These are phyloP conservation scores for Psettodes erumei DNA, from an alignment of 2,113 vertebrate species.

Conservation along the genomic window DNA sequence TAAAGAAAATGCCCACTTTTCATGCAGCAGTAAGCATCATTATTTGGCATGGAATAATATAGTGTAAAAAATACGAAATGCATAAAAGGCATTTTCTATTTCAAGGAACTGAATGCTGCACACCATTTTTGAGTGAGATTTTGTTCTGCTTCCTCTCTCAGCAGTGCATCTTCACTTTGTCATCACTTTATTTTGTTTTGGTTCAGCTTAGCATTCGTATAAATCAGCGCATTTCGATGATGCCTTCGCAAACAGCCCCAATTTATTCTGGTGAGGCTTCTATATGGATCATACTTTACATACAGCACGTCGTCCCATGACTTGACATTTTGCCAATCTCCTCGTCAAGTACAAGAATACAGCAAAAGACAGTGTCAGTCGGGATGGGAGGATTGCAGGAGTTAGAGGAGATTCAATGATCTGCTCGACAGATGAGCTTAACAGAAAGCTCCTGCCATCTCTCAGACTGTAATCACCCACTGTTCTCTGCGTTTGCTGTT, in stretches of 20 bases:
- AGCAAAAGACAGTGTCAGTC: slow-evolving; percentile 44
- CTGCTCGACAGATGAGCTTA: slow-evolving; percentile 46
- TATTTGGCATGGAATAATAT: slow-evolving; percentile 1
- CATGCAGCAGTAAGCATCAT: background rate
- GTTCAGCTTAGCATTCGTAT: background rate
- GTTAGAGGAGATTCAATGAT: slow-evolving; percentile 53
- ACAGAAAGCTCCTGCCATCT: slow-evolving; percentile 36
- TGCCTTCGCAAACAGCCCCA: background rate
- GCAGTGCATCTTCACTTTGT: background rate
- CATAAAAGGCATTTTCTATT: slow-evolving; percentile 17
- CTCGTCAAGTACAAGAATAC: slow-evolving; percentile 19
- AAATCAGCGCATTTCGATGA: background rate
- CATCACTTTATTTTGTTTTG: background rate
- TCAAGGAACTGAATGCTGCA: background rate
- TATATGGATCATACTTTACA: background rate
- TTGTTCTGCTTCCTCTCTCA: background rate
- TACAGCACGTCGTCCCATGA: background rate
- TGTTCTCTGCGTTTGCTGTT: slow-evolving; percentile 44
- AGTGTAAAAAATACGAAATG: background rate
- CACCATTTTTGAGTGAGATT: background rate
- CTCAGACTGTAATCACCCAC: slow-evolving; percentile 62
- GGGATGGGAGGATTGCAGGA: slow-evolving; percentile 55
- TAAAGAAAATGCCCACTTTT: background rate
- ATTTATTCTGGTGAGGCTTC: background rate
- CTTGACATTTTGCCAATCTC: slow-evolving; percentile 25